These are phyloP conservation scores for Ophiodon elongatus DNA, from an alignment of 2,113 vertebrate genomes.

Conservation along the genomic window DNA sequence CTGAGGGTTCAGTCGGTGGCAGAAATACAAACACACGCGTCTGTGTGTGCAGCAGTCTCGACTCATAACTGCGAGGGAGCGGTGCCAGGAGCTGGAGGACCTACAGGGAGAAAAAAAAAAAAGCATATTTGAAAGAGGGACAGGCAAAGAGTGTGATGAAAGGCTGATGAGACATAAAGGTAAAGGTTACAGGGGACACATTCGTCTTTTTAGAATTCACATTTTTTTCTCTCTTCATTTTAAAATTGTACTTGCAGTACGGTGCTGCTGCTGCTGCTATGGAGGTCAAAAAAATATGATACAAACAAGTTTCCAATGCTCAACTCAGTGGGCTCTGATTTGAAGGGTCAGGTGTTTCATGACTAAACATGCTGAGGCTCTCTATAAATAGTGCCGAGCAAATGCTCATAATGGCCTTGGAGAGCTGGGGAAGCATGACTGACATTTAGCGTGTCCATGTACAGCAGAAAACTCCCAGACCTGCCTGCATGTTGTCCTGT, in stretches of 20 bases:
- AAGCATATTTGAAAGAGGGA: constrained; percentile 37
- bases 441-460: constrained; percentile 76
- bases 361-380: constrained; percentile 75
- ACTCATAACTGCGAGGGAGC: constrained; percentile 45
- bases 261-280: constrained; percentile 6
- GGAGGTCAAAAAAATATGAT: constrained; percentile 40
- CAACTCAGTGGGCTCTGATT: constrained; percentile 55
- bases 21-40: constrained; percentile 45
- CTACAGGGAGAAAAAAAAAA: constrained; percentile 16
- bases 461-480: constrained; percentile 64
- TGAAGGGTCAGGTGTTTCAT: constrained; percentile 75
- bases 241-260: constrained; percentile 7
- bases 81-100: constrained; percentile 35
- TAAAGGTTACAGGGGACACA: constrained; percentile 36
- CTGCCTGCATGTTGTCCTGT: constrained; percentile 55
- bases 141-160: constrained; percentile 36
- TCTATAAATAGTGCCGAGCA: constrained; percentile 73
- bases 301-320: constrained; percentile 36
- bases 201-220: constrained; percentile 23
- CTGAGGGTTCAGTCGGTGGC: constrained; percentile 25
- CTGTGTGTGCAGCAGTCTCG: constrained; percentile 54
- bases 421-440: constrained; percentile 68
- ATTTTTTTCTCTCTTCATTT: constrained; percentile 19
- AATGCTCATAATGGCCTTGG: constrained; percentile 70
- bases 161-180: constrained; percentile 47